Evolutionary conservation across 1,140 invertebrate species (phyloP).

Genomic region (Hermatobates lingyangjiaoensis): DNA sequence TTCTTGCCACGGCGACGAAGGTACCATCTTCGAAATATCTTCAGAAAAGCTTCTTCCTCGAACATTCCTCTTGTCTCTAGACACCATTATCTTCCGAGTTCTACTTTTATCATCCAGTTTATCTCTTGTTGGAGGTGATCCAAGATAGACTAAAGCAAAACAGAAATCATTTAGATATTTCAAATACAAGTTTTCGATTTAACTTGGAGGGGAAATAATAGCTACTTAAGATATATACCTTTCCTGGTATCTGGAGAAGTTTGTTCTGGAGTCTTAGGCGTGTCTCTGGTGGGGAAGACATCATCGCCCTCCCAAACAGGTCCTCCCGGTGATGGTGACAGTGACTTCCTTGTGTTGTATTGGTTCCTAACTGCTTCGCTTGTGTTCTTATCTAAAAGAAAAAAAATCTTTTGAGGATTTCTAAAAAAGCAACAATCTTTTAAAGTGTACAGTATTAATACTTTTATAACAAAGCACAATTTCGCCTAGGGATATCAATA

Average conservation of each 20-base stretch:
- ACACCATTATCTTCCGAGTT: neutral
- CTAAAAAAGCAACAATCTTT: conserved; percentile 5
- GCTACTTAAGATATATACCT: too few species aligned
- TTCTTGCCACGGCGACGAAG: conserved; percentile 12
- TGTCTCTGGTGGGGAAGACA: conserved; percentile 20
- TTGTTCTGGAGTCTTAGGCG: conserved; percentile 7
- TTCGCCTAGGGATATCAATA: too few species aligned
- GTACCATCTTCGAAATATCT: conserved; percentile 20
- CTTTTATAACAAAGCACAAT: too few species aligned
- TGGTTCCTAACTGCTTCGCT: conserved; percentile 8
- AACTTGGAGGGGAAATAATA: too few species aligned
- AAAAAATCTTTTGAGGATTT: neutral
- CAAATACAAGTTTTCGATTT: neutral
- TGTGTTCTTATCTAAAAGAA: neutral
- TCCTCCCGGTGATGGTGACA: neutral
- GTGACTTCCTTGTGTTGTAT: conserved; percentile 9
- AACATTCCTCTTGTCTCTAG: neutral
- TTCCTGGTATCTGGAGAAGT: conserved; percentile 1
- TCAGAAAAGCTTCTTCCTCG: conserved; percentile 18
- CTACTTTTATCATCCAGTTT: conserved; percentile 41
- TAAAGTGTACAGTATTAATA: too few species aligned
- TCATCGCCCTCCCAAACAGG: conserved; percentile 19
- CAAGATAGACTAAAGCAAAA: conserved; percentile 34
- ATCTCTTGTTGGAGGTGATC: conserved; percentile 49
- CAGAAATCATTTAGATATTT: neutral